Base-by-base conservation (phyloP, 92 coral and sea anemone species). In the Epizoanthus rinbou region DNA sequence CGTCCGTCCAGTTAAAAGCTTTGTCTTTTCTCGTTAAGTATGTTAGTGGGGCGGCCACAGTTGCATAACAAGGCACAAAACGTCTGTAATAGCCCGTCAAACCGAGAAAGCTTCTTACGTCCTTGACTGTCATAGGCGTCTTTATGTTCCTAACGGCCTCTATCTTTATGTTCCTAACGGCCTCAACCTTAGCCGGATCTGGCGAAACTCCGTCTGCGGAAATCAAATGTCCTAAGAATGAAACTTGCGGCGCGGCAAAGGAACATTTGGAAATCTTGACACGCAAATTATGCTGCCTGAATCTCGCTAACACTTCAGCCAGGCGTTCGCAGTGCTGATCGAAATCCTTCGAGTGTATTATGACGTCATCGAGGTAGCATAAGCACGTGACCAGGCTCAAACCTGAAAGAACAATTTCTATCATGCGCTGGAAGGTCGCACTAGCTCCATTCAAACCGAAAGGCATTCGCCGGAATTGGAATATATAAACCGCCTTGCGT, bases 51-150 rank as follows among this genome's bases (percentile, higher is more conserved):
- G 87, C 41, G 67, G 83, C 87, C 2, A 84, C 73, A 16, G 84
- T 84, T 3, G 82, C 84, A n/a, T 57, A 84, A 8, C 68, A 8
- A 2, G 87, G 71, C 11, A 84, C 70, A 59, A 84, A 84, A 1
- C 57, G 35, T 25, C 87, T 6, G 21, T 78, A 78, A 25, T 78
- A 76, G 1, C 82, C 82, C 0, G 82, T 68, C 5, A 76, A 39
- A 7, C 87, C 87, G 15, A 84, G 43, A 59, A 84, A 84, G 39
- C 87, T 84, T 43, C 87, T 28, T 11, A 84, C 82, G 2, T 84
- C 87, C 37, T 57, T 73, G 2, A 84, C 83, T 3, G 87, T 53
- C 3, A 13, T 22, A 19, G 87, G 87, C 0, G 82, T 16, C 35
- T 33, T 17, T 17, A 80, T 3, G 3, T 80, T 41, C 58, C 28